A percentile compares a stretch with the other conserved stretches of the same genome.
These are phyloP conservation scores for Drosophila dives DNA, from an alignment of 2,888 invertebrate genomes.

Conservation along the genomic window DNA sequence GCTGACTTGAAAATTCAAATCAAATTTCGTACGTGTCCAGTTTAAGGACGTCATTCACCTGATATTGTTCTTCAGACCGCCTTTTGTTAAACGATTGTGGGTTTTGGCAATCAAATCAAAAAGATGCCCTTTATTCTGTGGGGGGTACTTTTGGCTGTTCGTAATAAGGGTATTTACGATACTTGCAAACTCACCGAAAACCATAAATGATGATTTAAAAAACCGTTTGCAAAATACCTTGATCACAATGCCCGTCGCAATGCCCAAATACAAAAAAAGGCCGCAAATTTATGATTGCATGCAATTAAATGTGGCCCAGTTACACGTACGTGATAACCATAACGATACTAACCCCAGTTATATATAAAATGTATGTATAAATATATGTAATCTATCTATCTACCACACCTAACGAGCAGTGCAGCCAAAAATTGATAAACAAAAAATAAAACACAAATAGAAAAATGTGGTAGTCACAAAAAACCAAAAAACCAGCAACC, in stretches of 20 bases:
- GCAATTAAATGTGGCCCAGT: slow-evolving; percentile 50
- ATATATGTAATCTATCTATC: slow-evolving; percentile 12
- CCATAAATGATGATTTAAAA: slow-evolving; percentile 69
- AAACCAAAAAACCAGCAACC: slow-evolving; percentile 3
- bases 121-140: slow-evolving; percentile 42
- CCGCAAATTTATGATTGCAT: slow-evolving; percentile 55
- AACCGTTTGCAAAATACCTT: slow-evolving; percentile 33
- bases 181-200: slow-evolving; percentile 39
- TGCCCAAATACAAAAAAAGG: slow-evolving; percentile 8
- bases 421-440: slow-evolving; percentile 30
- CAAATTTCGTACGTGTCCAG: slow-evolving; percentile 65
- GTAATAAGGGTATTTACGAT: slow-evolving; percentile 70
- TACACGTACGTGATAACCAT: slow-evolving; percentile 24
- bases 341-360: slow-evolving; percentile 5
- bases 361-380: slow-evolving; percentile 4
- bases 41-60: slow-evolving; percentile 30
- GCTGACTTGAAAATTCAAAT: slow-evolving; percentile 66
- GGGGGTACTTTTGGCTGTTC: slow-evolving; percentile 1
- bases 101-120: slow-evolving; percentile 53
- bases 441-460: background rate
- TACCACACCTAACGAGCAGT: slow-evolving; percentile 17
- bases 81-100: slow-evolving; percentile 51
- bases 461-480: background rate
- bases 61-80: slow-evolving; percentile 6
- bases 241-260: slow-evolving; percentile 15